phyloP scores from a whole-genome alignment of 2,797 vertebrate species.

The Hafferia zeledoni region DNA sequence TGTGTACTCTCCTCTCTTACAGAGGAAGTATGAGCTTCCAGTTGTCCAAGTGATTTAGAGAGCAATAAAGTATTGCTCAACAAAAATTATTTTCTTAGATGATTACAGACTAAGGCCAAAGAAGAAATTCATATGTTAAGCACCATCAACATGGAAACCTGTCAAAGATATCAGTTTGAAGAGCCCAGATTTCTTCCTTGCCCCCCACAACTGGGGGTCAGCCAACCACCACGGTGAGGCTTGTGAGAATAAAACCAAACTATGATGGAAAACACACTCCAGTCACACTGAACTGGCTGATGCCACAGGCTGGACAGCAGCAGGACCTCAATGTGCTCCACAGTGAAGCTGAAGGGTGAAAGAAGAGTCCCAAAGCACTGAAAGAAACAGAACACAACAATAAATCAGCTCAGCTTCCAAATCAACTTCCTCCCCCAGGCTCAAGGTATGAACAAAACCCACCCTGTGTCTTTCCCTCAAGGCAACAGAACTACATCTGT shows the following conservation, averaged over 20 bases:
- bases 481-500: neutral
- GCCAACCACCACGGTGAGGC: neutral
- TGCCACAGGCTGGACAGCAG: conserved; percentile 86
- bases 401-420: neutral
- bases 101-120: conserved; percentile 58
- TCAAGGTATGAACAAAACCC: neutral
- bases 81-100: conserved; percentile 44
- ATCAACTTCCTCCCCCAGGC: neutral
- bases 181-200: conserved; percentile 3
- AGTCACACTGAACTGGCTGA: conserved; percentile 81
- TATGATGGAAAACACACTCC: neutral
- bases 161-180: conserved; percentile 13
- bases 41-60: conserved; percentile 59
- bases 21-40: conserved; percentile 70
- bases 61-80: conserved; percentile 64
- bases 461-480: neutral
- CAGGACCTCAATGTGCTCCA: conserved; percentile 86
- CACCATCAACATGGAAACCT: conserved; percentile 51
- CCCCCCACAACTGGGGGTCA: neutral
- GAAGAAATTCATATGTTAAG: conserved; percentile 51
- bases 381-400: conserved; percentile 49
- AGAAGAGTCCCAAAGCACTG: conserved; percentile 89
- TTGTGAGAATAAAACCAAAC: neutral
- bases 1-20: conserved; percentile 65
- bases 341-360: conserved; percentile 83